phyloP scores from a whole-genome alignment of 2,797 vertebrate genomes.

The Acrocephalus scirpaceus region DNA sequence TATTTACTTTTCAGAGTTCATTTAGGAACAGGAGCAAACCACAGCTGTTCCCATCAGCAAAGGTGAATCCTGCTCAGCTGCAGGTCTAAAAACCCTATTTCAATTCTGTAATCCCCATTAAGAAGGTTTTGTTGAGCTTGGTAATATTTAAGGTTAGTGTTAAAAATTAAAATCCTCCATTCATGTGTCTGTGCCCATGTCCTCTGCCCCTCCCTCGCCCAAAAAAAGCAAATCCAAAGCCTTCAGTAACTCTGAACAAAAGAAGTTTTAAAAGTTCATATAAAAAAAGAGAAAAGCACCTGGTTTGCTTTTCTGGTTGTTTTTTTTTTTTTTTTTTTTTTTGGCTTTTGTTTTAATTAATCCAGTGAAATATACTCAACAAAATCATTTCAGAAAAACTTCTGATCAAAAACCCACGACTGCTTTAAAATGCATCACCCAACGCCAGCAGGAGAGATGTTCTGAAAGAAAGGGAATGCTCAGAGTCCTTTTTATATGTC shows the following conservation, averaged over 20 bases:
- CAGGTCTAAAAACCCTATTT: neutral
- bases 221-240: neutral
- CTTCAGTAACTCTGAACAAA: neutral
- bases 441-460: neutral
- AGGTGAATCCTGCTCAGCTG: neutral
- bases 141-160: neutral
- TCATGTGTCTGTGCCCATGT: neutral
- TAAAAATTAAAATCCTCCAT: neutral
- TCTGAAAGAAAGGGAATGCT: neutral
- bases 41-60: neutral
- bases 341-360: neutral
- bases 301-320: neutral
- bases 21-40: neutral
- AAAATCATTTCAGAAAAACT: neutral
- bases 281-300: neutral
- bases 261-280: neutral
- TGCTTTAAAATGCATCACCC: neutral
- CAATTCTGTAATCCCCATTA: neutral
- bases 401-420: neutral
- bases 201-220: rapidly evolving
- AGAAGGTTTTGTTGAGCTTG: neutral
- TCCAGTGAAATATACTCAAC: neutral
- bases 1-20: neutral
- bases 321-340: neutral
- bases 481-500: neutral